Conservation (phyloP, 2,113 vertebrate genomes). For the Tenrec ecaudatus region DNA sequence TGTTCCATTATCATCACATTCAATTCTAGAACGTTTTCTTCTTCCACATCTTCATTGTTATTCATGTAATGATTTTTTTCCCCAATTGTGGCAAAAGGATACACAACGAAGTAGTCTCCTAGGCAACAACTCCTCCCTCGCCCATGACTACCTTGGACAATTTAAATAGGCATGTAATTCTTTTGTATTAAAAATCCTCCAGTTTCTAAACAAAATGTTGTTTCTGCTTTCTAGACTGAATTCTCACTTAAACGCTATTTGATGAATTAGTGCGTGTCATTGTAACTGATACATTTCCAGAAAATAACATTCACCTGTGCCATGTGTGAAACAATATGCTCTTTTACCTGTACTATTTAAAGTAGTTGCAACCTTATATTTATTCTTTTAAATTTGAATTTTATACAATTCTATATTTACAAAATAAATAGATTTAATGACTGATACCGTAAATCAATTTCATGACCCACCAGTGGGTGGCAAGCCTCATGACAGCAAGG, state of each 20-base stretch:
- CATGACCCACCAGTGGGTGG: background rate
- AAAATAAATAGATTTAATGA: background rate
- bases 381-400: conserved; percentile 25
- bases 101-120: too few relatives aligned
- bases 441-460: background rate
- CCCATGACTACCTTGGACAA: too few relatives aligned
- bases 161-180: background rate
- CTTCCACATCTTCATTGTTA: too few relatives aligned
- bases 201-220: conserved; percentile 9
- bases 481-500: background rate
- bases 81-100: too few relatives aligned
- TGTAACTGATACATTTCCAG: conserved; percentile 26
- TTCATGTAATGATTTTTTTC: too few relatives aligned
- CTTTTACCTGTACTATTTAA: conserved; percentile 26
- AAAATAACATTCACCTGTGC: background rate
- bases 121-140: too few relatives aligned
- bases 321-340: background rate
- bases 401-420: background rate
- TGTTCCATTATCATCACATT: too few relatives aligned
- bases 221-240: conserved; percentile 44
- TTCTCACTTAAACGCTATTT: background rate
- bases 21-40: too few relatives aligned
- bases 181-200: background rate
- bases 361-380: background rate
- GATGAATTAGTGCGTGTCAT: background rate